Evolutionary conservation across 2,797 vertebrate species (phyloP), one percentile per base, ranked within the genome.

Genomic region (Sciaenops ocellatus): DNA sequence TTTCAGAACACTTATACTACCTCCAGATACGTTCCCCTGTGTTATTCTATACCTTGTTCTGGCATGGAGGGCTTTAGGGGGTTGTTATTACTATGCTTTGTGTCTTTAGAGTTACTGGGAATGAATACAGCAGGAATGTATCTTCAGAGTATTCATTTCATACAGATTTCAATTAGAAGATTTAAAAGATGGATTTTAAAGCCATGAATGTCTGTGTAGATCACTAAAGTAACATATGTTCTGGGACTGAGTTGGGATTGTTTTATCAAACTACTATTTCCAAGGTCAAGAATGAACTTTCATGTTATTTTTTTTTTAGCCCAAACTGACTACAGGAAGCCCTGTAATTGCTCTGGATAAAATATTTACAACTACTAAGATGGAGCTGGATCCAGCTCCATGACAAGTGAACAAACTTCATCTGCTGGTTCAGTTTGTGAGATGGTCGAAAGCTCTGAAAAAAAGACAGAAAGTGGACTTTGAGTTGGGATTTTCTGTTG

Each of bases 1-100:
- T 90, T 92, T 86, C 89, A 87, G 83, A 89, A 71, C 76, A 86
- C 77, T 87, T 79, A 79, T 20, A n/a, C 18, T 46, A 48, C 60
- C 78, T 72, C 59, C 61, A 70, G 78, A 79, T 82, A 79, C 65
- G 69, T 76, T 73, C 50, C 41, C 57, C 41, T 48, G 20, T 85
- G 88, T 84, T 79, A 87, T 85, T 84, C 79, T 87, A 90, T 73
- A 86, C 78, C 64, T 69, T 63, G 44, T 30, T 76, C 73, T 77
- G 51, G 34, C 57, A 59, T 30, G 44, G 47, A 78, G 61, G 54
- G 67, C 75, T 81, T 48, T 18, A 77, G 76, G 81, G 48, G 48
- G 9, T 44, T 67, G 59, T 79, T 71, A 60, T 54, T 60, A 34
- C 34, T 65, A n/a, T 51, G 22, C 46, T 85, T 78, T 70, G 60